Conservation (phyloP, 2,888 invertebrate genomes). For the Cyclophora albipunctata region DNA sequence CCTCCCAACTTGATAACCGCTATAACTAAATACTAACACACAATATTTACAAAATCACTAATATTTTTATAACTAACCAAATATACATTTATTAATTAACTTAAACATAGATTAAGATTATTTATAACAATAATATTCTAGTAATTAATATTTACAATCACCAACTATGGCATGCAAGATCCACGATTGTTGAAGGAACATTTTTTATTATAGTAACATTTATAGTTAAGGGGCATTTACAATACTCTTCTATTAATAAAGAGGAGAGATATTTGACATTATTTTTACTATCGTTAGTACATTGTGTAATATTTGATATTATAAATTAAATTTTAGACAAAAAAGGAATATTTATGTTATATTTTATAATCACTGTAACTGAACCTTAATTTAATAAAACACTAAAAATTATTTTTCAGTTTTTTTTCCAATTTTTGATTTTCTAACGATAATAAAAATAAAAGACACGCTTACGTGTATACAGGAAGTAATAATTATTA, state of each 20-base stretch:
- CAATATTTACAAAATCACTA: conserved; percentile 42
- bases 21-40: conserved; percentile 33
- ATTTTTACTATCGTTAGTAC: too few species aligned
- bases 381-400: too few species aligned
- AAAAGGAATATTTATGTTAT: too few species aligned
- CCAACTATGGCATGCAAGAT: conserved; percentile 36
- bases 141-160: conserved; percentile 33
- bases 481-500: too few species aligned
- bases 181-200: conserved; percentile 37
- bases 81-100: conserved; percentile 20
- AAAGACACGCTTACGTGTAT: too few species aligned
- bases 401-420: too few species aligned
- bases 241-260: conserved; percentile 22
- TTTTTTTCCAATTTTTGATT: too few species aligned
- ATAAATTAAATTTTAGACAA: too few species aligned
- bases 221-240: conserved; percentile 28
- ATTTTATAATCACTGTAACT: too few species aligned
- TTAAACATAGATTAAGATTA: conserved; percentile 15
- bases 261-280: not conserved
- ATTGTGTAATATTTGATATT: too few species aligned
- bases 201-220: conserved; percentile 17
- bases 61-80: conserved; percentile 17
- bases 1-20: conserved; percentile 14
- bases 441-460: too few species aligned
- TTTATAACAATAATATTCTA: conserved; percentile 8